Percentiles rank a stretch among this genome's conserved stretches.
phyloP scores from a whole-genome alignment of 2,797 vertebrate species.

The Thalassophryne amazonica region DNA sequence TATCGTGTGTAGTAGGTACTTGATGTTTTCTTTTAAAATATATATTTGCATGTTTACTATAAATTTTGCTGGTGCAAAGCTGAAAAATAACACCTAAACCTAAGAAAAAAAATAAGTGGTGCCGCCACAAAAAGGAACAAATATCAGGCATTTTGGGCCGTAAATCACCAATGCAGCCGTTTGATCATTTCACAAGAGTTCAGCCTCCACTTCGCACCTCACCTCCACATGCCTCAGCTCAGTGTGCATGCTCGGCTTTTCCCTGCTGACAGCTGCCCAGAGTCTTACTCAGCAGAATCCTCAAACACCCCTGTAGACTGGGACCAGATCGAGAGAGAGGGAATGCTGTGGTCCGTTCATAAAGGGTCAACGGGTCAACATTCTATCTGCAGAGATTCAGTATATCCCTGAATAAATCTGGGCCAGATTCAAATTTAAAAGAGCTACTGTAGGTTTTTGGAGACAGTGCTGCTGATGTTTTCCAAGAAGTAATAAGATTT shows the following conservation, averaged over 20 bases:
- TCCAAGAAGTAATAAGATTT: conserved; percentile 59
- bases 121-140: too few relatives aligned
- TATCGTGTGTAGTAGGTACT: too few relatives aligned
- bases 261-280: conserved; percentile 8
- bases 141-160: too few relatives aligned
- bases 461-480: conserved; percentile 58
- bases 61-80: too few relatives aligned
- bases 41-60: too few relatives aligned
- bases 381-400: conserved; percentile 26
- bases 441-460: conserved; percentile 30
- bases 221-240: neutral
- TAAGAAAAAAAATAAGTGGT: too few relatives aligned
- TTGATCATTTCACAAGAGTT: conserved; percentile 25
- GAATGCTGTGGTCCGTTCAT: conserved; percentile 21
- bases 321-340: conserved; percentile 3
- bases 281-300: conserved; percentile 18
- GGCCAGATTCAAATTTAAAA: conserved; percentile 50
- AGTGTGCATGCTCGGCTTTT: neutral
- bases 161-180: conserved; percentile 26
- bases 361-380: conserved; percentile 38
- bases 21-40: too few relatives aligned
- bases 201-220: neutral
- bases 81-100: too few relatives aligned
- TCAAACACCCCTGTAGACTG: conserved; percentile 9
- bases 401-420: conserved; percentile 40